Evolutionary conservation across 2,888 invertebrate species (phyloP), one percentile per base, ranked within the genome.

Genomic region (Dysmachus trigonus): DNA sequence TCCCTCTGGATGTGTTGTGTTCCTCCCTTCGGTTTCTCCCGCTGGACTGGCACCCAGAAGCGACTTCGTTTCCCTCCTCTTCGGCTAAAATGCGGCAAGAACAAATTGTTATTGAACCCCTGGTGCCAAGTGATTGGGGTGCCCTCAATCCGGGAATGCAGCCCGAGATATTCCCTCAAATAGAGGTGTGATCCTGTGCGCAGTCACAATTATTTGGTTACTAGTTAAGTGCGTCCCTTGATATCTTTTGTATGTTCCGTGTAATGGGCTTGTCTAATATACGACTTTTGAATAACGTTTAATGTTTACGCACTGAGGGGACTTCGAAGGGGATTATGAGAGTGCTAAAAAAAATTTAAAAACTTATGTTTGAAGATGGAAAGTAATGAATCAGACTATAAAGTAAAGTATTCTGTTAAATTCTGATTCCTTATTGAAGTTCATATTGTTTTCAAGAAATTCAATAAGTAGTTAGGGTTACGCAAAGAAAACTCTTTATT

Each of bases 181-280:
- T 89, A 90, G 89, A 90, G 90, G 90, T 90, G 90, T 90, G 90
- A 89, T 89, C 31, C 89, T 89, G 62, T 89, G 89, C 89, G 88
- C 88, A 89, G 89, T 89, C 89, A 89, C 89, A 89, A 89, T 88
- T 88, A 89, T 89, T 85, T 88, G 53, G 74, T 85, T 87, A 87
- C 72, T 85, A 51, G 74, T 74, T 85, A 85, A 85, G 85, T 72
- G 85, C 10, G 51, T 85, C 74, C 73, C 85, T 74, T 85, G 41
- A 85, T 74, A 51, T 41, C 74, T 47, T 74, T 85, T 85, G 31
- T 85, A 51, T 85, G 38, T 2, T 30, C 18, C 74, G 74, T 85
- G 85, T 85, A 72, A 74, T 85, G 82, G 85, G 76, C 85, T 76
- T 85, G 85, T 76, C 85, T 74, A 74, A 76, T 81, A 81, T 47